These are phyloP conservation scores for Chionoecetes opilio DNA, from an alignment of 1,140 invertebrate species.

Conservation along the genomic window DNA sequence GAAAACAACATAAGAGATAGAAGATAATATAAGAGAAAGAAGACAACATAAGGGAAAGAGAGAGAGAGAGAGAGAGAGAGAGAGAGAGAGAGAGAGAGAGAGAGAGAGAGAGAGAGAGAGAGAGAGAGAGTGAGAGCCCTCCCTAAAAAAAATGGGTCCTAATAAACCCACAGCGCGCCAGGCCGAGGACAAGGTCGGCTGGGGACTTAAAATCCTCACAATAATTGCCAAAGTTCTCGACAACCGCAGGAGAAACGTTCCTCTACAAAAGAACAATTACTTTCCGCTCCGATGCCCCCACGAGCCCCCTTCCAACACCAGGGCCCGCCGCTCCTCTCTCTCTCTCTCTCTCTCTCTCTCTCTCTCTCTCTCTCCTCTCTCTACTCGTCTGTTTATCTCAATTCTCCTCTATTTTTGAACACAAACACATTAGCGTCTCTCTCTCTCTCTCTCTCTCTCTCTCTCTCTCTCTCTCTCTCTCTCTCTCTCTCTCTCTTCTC, in stretches of 20 bases:
- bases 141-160: not conserved
- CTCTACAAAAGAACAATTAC: constrained; percentile 74
- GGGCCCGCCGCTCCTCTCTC: not conserved
- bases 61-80: not conserved
- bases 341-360: not conserved
- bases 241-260: constrained; percentile 70
- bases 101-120: no score
- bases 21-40: not conserved
- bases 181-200: constrained; percentile 42
- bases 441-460: constrained; percentile 59
- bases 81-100: no score
- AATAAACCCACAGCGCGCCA: not conserved
- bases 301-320: not conserved
- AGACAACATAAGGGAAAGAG: not conserved
- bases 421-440: no score
- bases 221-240: constrained; percentile 67
- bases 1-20: not conserved
- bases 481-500: constrained; percentile 37
- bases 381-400: not conserved
- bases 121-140: not conserved
- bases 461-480: constrained; percentile 60
- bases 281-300: constrained; percentile 57
- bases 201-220: constrained; percentile 53
- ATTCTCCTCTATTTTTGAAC: not conserved
- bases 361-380: constrained; percentile 2